Percentiles rank a stretch among this genome's conserved stretches.
Conservation (phyloP, 2,888 invertebrate genomes). For the Drosophila crucigera region DNA sequence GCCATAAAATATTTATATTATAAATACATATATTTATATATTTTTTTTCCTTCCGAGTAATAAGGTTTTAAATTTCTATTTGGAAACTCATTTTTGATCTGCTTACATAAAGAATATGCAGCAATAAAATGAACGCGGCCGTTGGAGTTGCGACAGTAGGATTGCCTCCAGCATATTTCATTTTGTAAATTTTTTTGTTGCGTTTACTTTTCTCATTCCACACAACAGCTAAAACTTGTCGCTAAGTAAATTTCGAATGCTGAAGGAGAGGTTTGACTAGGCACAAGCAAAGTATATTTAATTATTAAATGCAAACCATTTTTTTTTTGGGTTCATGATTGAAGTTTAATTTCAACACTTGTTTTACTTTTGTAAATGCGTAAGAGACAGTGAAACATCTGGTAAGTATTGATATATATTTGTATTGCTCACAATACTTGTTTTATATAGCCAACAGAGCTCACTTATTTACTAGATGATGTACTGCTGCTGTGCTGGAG, state of each 20-base stretch:
- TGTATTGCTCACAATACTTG: neutral
- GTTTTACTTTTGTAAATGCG: neutral
- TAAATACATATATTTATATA: constrained; percentile 11
- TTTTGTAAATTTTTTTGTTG: neutral
- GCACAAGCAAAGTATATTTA: neutral
- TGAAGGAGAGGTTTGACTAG: neutral
- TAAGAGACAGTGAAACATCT: too few relatives aligned
- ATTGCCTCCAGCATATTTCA: constrained; percentile 9
- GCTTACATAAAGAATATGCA: constrained; percentile 64
- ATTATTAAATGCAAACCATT: neutral
- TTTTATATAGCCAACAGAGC: neutral
- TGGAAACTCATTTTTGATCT: constrained; percentile 72
- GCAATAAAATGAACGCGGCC: constrained; percentile 59
- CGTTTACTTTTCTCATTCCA: neutral
- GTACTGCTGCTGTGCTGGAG: neutral
- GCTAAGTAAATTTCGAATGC: neutral
- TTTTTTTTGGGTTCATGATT: neutral
- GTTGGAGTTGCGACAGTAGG: constrained; percentile 20
- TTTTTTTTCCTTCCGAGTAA: constrained; percentile 50
- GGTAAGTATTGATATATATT: neutral
- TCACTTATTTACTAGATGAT: neutral
- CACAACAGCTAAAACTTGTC: neutral
- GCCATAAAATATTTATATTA: constrained; percentile 79
- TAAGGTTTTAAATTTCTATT: constrained; percentile 81
- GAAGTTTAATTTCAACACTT: neutral